Percentiles rank a stretch among this genome's conserved stretches.
Conservation (phyloP, 2,797 vertebrate genomes). For the Benthosema pterotum region DNA sequence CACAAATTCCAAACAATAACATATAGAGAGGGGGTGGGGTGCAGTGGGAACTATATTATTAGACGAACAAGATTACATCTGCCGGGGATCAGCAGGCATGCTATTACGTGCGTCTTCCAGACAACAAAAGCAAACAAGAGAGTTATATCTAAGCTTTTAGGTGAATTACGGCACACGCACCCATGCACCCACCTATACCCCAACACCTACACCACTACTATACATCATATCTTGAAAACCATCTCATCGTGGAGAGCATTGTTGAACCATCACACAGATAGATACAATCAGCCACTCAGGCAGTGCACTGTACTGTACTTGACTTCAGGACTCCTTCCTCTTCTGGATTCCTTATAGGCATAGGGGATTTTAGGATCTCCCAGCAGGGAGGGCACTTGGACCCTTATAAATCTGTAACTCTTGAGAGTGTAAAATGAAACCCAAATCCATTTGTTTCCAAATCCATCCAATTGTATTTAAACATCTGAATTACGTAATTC, state of each 20-base stretch:
- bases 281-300: constrained; percentile 60
- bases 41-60: constrained; percentile 40
- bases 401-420: no score
- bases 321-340: constrained; percentile 18
- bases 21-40: constrained; percentile 29
- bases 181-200: no score
- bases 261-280: constrained; percentile 78
- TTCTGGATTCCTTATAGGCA: constrained; percentile 40
- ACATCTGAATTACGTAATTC: no score
- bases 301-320: constrained; percentile 37
- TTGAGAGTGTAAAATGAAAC: no score
- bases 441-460: no score
- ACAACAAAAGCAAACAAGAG: constrained; percentile 52
- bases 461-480: no score
- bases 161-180: constrained; percentile 10
- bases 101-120: constrained; percentile 51
- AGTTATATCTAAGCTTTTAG: constrained; percentile 56
- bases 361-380: no score
- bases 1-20: constrained; percentile 50
- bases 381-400: no score
- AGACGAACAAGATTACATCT: constrained; percentile 53
- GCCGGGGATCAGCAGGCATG: constrained; percentile 34
- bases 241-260: constrained; percentile 67
- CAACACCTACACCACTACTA: constrained; percentile 40
- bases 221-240: constrained; percentile 66